Evolutionary conservation across 1,140 invertebrate genomes (phyloP).

Genomic region (Glossosoma conforme): DNA sequence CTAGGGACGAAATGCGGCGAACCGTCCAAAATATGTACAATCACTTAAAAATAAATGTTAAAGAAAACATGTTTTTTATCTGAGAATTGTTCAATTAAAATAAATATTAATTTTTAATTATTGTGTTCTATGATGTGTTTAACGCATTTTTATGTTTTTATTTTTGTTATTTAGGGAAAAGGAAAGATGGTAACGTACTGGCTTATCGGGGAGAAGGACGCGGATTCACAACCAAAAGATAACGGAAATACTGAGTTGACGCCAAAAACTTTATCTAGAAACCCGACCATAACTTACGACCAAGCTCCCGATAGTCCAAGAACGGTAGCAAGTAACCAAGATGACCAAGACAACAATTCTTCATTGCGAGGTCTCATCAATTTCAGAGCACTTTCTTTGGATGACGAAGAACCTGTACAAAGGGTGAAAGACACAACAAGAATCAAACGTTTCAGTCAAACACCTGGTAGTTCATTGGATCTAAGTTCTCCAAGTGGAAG

Average conservation of each 20-base stretch:
- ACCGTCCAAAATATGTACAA: no score
- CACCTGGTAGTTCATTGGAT: slow-evolving; percentile 25
- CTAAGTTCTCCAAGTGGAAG: slow-evolving; percentile 28
- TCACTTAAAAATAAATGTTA: no score
- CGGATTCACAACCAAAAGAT: background rate
- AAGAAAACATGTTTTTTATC: no score
- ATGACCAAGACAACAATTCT: slow-evolving; percentile 7
- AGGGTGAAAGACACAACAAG: slow-evolving; percentile 14
- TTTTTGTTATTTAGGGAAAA: slow-evolving; percentile 64
- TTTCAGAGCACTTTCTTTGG: slow-evolving; percentile 16
- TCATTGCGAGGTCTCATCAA: background rate
- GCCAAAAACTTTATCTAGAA: slow-evolving; percentile 20
- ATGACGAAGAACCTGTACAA: slow-evolving; percentile 15
- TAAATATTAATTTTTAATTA: no score
- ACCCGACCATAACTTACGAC: slow-evolving; percentile 29
- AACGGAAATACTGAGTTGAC: slow-evolving; percentile 9
- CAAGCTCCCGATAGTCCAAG: slow-evolving; percentile 28
- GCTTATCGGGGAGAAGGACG: slow-evolving; percentile 66
- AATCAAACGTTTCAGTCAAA: slow-evolving; percentile 23
- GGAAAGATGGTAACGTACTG: slow-evolving; percentile 87
- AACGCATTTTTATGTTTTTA: no score
- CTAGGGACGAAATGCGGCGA: no score
- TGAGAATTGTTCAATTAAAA: no score
- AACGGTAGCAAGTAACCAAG: slow-evolving; percentile 1
- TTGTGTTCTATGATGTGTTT: no score